These are phyloP conservation scores for Altica lythri DNA, from an alignment of 2,888 invertebrate species.

Conservation along the genomic window DNA sequence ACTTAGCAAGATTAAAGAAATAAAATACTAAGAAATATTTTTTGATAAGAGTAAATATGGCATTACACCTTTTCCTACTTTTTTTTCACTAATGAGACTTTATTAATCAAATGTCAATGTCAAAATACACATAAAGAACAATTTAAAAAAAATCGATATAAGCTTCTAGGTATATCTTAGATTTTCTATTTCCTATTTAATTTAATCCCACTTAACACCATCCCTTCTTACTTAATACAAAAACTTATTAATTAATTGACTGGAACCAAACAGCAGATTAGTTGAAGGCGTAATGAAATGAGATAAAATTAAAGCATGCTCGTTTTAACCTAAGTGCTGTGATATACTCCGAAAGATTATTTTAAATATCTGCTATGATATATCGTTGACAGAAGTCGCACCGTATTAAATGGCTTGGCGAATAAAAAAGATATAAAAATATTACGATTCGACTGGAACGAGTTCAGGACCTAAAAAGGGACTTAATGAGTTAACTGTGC, in stretches of 20 bases:
- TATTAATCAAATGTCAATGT: no score
- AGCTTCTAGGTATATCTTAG: no score
- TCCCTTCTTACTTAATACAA: no score
- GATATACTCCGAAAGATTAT: slow-evolving; percentile 26
- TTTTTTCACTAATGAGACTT: no score
- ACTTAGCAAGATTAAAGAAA: no score
- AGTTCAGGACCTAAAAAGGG: slow-evolving; percentile 29
- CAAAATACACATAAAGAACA: no score
- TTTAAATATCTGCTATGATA: slow-evolving; percentile 23
- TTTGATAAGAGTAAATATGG: no score
- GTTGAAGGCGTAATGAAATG: slow-evolving; percentile 6
- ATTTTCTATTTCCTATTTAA: no score
- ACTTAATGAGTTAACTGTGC: slow-evolving; percentile 30
- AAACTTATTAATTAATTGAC: slow-evolving; percentile 13
- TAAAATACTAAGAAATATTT: no score
- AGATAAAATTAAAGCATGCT: slow-evolving; percentile 10
- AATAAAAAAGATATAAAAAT: slow-evolving; percentile 34
- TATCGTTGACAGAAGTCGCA: slow-evolving; percentile 21
- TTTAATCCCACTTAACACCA: no score
- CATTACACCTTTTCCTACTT: no score
- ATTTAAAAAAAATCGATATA: no score
- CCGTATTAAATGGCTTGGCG: slow-evolving; percentile 29
- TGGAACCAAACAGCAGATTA: slow-evolving; percentile 4
- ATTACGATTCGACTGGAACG: slow-evolving; percentile 31
- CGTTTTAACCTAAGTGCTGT: slow-evolving; percentile 5